Base-by-base conservation (phyloP, 2,888 invertebrate genomes). In the Cheilosia pagana region DNA sequence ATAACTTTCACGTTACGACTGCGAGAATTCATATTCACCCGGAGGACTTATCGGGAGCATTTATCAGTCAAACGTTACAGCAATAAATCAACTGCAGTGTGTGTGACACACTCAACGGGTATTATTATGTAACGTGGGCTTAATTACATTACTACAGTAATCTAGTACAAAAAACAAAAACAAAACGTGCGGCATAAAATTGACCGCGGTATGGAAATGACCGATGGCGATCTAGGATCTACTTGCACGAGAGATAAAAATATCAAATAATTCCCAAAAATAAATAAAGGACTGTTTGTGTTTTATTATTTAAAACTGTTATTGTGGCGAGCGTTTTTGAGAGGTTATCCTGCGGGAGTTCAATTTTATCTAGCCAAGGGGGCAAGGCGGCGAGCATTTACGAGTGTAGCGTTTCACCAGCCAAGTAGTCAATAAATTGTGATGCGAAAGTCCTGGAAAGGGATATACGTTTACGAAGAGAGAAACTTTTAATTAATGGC, bases 401-500 rank as follows among this genome's bases (percentile, higher is more conserved):
- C 19, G 74, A 45, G 45, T 45, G 45, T 45, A 19, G 19, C 16
- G 50, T 50, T 50, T 31, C 19, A 50, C 52, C 52, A 53, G 35
- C 12, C n/a, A 53, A 62, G 53, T 12, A 81, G 75, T 68, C 75
- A 68, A 81, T 81, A 79, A 67, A 74, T 74, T 81, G 45, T 62
- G 55, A 65, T 63, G 62, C 63, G 39, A 65, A 23, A 50, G 63
- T 78, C 76, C 68, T 62, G 14, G 16, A 50, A 31, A 81, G 50
- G 50, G 57, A 52, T 48, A 28, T 28, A 53, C 50, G 23, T 14
- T 50, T 21, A 8, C n/a, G 21, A 8, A 25, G 50, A 50, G 71
- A 41, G 57, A 81, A 85, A 81, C 60, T 85, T 85, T 76, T 85
- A 85, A 85, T 85, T 85, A 85, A 85, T 85, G 55, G 65, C 71